Evolutionary conservation across 1,140 invertebrate species (phyloP).

Genomic region (Sycophaga agraensis): DNA sequence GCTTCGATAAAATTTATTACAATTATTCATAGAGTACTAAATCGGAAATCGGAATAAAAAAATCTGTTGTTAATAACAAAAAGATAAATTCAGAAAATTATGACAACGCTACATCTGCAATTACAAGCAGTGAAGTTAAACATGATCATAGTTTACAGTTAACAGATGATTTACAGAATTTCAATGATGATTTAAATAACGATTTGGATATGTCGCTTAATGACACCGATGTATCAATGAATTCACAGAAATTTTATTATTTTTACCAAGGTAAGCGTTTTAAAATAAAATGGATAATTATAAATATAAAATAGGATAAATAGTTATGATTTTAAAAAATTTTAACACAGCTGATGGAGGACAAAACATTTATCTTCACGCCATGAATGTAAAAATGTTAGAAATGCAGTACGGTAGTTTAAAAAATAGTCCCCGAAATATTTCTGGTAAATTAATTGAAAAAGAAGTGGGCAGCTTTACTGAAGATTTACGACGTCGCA

Average conservation of each 20-base stretch:
- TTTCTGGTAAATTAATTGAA: conserved; percentile 77
- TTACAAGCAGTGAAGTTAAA: background rate
- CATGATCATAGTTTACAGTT: background rate
- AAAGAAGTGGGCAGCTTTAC: conserved; percentile 83
- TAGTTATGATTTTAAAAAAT: no score
- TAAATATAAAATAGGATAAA: no score
- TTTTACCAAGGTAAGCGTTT: conserved; percentile 79
- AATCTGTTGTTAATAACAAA: background rate
- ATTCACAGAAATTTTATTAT: conserved; percentile 68
- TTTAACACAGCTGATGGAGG: conserved; percentile 78
- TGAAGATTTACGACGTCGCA: conserved; percentile 73
- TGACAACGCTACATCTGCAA: conserved; percentile 2
- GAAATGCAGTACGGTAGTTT: conserved; percentile 82
- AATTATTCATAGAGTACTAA: background rate
- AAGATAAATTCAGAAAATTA: background rate
- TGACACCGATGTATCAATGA: conserved; percentile 48
- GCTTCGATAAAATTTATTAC: no score
- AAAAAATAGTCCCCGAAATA: conserved; percentile 72
- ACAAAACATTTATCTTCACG: conserved; percentile 89
- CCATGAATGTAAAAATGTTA: conserved; percentile 88
- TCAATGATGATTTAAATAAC: conserved; percentile 10
- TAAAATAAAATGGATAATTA: no score
- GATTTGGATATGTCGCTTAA: conserved; percentile 39
- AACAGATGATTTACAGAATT: background rate
- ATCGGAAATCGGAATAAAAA: background rate